Percentiles rank a stretch among this genome's conserved stretches.
These are phyloP conservation scores for Halocynthia roretzi DNA, from an alignment of 23 tunicate genomes.

Conservation along the genomic window DNA sequence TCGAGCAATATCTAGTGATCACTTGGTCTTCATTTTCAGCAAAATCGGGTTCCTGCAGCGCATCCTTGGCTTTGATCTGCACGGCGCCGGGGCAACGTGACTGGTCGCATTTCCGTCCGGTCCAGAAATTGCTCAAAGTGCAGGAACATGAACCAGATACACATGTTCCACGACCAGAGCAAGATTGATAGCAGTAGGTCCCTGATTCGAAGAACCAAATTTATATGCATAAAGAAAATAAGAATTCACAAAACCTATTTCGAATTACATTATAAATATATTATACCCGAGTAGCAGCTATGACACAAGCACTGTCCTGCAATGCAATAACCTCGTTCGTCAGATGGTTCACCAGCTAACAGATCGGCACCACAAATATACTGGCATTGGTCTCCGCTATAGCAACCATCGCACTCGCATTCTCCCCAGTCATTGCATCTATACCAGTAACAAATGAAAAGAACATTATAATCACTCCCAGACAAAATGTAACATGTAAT, in stretches of 20 bases:
- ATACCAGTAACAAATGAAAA: no score
- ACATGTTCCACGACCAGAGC: constrained; percentile 24
- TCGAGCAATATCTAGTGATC: neutral
- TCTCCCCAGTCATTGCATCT: constrained; percentile 17
- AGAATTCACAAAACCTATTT: no score
- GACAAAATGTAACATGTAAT: no score
- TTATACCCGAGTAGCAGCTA: constrained; percentile 18
- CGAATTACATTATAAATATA: neutral
- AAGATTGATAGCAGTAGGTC: constrained; percentile 13
- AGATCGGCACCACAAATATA: constrained; percentile 7
- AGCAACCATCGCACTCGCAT: constrained; percentile 26
- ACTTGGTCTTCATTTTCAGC: neutral
- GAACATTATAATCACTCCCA: no score
- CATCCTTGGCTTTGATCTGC: neutral
- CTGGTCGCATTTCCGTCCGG: constrained; percentile 13
- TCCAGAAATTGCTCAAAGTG: constrained; percentile 10
- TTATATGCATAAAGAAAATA: no score
- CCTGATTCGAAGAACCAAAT: neutral
- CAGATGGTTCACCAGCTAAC: neutral
- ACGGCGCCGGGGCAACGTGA: constrained; percentile 25
- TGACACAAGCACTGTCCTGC: constrained; percentile 13
- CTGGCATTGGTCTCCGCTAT: constrained; percentile 20
- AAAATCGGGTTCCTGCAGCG: neutral
- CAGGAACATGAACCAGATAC: neutral
- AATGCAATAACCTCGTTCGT: constrained; percentile 11